phyloP scores from a whole-genome alignment of 2,113 vertebrate species.

The Empidonax alnorum region DNA sequence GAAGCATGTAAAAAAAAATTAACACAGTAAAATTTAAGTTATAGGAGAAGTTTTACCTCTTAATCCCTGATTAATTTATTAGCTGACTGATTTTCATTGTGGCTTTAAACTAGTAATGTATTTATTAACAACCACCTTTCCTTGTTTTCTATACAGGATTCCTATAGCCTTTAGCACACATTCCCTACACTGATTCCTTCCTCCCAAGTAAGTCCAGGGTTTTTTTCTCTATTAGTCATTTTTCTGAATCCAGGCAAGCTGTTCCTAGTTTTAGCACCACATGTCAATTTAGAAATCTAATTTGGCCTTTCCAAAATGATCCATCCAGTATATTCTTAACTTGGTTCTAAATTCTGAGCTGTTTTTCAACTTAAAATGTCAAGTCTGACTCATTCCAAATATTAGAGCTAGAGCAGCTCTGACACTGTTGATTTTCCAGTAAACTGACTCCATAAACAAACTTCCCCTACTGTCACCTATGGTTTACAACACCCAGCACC shows the following conservation, averaged over 20 bases:
- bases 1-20: neutral
- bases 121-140: neutral
- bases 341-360: neutral
- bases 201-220: neutral
- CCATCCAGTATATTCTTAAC: slow-evolving; percentile 27
- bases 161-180: neutral
- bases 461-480: neutral
- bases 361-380: slow-evolving; percentile 27
- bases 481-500: neutral
- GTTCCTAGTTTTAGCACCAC: slow-evolving; percentile 29
- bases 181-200: neutral
- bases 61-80: neutral
- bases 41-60: neutral
- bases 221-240: slow-evolving; percentile 52
- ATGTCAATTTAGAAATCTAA: slow-evolving; percentile 21
- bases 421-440: slow-evolving; percentile 13
- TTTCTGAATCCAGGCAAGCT: slow-evolving; percentile 29
- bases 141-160: neutral
- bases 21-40: neutral
- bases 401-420: neutral
- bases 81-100: neutral
- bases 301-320: slow-evolving; percentile 11
- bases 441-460: slow-evolving; percentile 3
- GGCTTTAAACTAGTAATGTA: neutral
- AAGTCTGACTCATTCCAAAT: slow-evolving; percentile 33